A percentile compares a stretch with the other conserved stretches of the same genome.
These are phyloP conservation scores for Kradibia gibbosae DNA, from an alignment of 1,140 invertebrate genomes.

Conservation along the genomic window DNA sequence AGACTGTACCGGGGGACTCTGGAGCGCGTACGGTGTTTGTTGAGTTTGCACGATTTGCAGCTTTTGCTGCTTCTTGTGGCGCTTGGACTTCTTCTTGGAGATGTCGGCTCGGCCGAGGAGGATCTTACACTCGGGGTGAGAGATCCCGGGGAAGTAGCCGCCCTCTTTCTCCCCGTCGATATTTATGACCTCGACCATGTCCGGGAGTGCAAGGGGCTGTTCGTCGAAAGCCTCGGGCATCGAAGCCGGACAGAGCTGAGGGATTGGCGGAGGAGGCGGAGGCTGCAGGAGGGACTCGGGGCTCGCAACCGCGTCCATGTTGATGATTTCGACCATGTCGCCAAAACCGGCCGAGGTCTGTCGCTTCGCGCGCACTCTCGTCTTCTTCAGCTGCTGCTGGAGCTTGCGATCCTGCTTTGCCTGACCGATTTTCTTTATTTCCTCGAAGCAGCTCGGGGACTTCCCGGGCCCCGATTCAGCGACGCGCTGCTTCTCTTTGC, in stretches of 20 bases:
- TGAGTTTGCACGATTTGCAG: conserved; percentile 1
- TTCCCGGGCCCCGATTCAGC: not conserved
- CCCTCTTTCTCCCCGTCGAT: conserved; percentile 58
- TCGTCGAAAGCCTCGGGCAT: conserved; percentile 6
- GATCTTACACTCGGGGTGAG: conserved; percentile 60
- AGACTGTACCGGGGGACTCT: conserved; percentile 42
- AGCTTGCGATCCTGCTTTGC: conserved; percentile 6
- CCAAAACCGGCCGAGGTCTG: not conserved
- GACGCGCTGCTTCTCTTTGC: conserved; percentile 34
- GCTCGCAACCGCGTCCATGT: conserved; percentile 64
- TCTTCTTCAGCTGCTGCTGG: conserved; percentile 47
- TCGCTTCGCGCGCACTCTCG: conserved; percentile 52
- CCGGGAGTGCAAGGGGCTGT: conserved; percentile 33
- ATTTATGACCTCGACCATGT: conserved; percentile 66
- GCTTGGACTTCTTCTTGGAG: conserved; percentile 31
- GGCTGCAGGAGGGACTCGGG: conserved; percentile 46
- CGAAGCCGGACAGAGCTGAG: not conserved
- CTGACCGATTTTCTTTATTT: not conserved
- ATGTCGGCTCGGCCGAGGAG: conserved; percentile 20
- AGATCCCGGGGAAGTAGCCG: not conserved
- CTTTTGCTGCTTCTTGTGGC: conserved; percentile 18
- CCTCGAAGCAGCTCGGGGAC: not conserved
- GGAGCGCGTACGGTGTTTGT: conserved; percentile 23
- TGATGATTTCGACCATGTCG: conserved; percentile 65
- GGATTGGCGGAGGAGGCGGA: not conserved